Base-by-base conservation (phyloP, 2,888 invertebrate species). In the Lathronympha strigana region DNA sequence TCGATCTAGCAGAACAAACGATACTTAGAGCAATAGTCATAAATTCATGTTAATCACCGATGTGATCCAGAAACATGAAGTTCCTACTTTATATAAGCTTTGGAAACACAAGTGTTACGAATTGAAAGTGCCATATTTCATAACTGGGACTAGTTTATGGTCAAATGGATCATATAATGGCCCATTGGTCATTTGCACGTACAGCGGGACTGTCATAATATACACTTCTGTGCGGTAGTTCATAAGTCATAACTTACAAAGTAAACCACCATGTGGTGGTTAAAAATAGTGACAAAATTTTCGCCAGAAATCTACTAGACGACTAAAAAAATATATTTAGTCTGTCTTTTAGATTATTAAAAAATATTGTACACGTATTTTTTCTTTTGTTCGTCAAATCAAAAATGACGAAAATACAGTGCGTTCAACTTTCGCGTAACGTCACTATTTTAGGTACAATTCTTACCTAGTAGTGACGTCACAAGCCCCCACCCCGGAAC, bases 41-140 rank as follows among this genome's bases (percentile, higher is more conserved):
- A 55, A 62, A 15, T 54, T 6, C 8, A 23, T 21, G 9, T 6
- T 19, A 11, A 38, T 25, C n/a, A 47, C 11, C 19, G 9, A 0
- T 19, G n/a, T 53, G 31, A 13, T 38, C 40, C 38, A 38, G 28
- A 61, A 62, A 36, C 31, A 43, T 36, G 51, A 17, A 11, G 17
- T 53, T 40, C 28, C 38, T 23, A n/a, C 25, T 60, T 61, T 49
- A 23, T 45, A 21, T 57, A 57, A 45, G 36, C 47, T 38, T 51
- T 53, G 17, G 43, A 58, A 60, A 47, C 38, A n/a, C 11, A 28
- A 38, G 38, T 28, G 40, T 47, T 31, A 66, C 31, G 21, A 61
- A 61, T 54, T 38, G 54, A 61, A 61, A 61, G 54, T 54, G 53
- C 19, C 28, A 47, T 36, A 49, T 61, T 61, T 66, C 66, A 66